phyloP scores from a whole-genome alignment of 2,888 invertebrate genomes.

The Endotricha flammealis region DNA sequence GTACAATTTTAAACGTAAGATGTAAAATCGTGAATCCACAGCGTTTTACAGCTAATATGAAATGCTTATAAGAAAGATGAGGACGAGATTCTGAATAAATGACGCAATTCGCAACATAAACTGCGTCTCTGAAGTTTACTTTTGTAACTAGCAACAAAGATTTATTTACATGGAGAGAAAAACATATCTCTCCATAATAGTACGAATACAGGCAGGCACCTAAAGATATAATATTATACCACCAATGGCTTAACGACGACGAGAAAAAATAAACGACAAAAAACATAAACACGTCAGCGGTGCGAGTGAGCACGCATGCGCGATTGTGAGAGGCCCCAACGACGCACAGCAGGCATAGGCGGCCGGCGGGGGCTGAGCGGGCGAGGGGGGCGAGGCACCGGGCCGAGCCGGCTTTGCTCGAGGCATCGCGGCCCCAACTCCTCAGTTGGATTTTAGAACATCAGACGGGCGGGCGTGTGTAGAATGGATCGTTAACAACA shows the following conservation, averaged over 20 bases:
- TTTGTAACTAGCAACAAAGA: not conserved
- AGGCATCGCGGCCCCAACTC: slow-evolving; percentile 33
- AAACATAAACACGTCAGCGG: slow-evolving; percentile 74
- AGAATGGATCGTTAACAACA: slow-evolving; percentile 76
- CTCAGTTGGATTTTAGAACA: slow-evolving; percentile 77
- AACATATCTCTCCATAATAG: not conserved
- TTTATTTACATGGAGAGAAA: not conserved
- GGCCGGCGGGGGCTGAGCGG: slow-evolving; percentile 36
- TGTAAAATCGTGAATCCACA: too few species aligned
- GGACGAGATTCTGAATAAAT: not conserved
- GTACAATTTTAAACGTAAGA: too few species aligned
- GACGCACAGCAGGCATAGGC: slow-evolving; percentile 37
- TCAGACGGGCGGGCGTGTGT: slow-evolving; percentile 76
- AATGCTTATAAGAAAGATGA: slow-evolving; percentile 1
- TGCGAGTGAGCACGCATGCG: slow-evolving; percentile 67
- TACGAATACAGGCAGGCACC: not conserved
- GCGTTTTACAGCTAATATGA: too few species aligned
- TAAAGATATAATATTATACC: slow-evolving; percentile 1
- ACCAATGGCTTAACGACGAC: slow-evolving; percentile 25
- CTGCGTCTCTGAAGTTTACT: too few species aligned
- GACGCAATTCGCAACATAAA: not conserved
- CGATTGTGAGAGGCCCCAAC: slow-evolving; percentile 54
- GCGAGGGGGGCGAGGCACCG: slow-evolving; percentile 32
- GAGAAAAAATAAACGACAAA: slow-evolving; percentile 56
- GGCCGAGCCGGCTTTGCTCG: slow-evolving; percentile 38